A percentile compares a stretch with the other conserved stretches of the same genome.
These are phyloP conservation scores for Neotoxoptera formosana DNA, from an alignment of 1,140 invertebrate species.

Conservation along the genomic window DNA sequence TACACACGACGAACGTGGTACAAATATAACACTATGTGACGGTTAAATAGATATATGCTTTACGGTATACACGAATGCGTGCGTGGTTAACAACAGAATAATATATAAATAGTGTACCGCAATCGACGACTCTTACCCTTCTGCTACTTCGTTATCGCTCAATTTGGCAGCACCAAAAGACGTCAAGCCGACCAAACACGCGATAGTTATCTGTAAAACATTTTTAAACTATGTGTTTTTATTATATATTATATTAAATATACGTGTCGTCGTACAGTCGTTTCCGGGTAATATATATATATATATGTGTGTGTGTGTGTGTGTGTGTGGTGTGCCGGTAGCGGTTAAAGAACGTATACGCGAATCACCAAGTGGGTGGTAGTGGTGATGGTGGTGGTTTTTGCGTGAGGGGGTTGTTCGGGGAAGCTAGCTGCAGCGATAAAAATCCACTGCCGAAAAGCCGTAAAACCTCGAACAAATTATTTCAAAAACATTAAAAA, in stretches of 20 bases:
- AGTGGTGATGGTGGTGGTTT: background rate
- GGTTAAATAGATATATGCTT: background rate
- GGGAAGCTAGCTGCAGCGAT: background rate
- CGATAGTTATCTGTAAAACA: slow-evolving; percentile 52
- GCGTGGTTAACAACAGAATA: background rate
- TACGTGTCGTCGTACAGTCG: background rate
- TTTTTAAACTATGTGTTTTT: slow-evolving; percentile 34
- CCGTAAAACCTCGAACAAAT: slow-evolving; percentile 57
- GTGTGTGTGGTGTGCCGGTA: background rate
- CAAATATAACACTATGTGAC: background rate
- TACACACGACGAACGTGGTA: background rate
- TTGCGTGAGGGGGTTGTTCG: background rate
- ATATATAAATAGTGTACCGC: background rate
- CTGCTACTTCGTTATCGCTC: slow-evolving; percentile 50
- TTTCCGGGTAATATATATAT: background rate
- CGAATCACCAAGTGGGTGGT: background rate
- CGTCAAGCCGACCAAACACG: slow-evolving; percentile 42
- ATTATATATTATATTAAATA: background rate
- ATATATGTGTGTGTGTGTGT: background rate
- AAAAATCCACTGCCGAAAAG: slow-evolving; percentile 48
- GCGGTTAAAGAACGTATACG: background rate
- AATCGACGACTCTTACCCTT: slow-evolving; percentile 52
- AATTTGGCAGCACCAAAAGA: slow-evolving; percentile 37
- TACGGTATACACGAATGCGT: background rate
- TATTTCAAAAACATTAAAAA: slow-evolving; percentile 56